These are phyloP conservation scores for Rhinoderma darwinii DNA, from an alignment of 2,113 vertebrate species.

Conservation along the genomic window DNA sequence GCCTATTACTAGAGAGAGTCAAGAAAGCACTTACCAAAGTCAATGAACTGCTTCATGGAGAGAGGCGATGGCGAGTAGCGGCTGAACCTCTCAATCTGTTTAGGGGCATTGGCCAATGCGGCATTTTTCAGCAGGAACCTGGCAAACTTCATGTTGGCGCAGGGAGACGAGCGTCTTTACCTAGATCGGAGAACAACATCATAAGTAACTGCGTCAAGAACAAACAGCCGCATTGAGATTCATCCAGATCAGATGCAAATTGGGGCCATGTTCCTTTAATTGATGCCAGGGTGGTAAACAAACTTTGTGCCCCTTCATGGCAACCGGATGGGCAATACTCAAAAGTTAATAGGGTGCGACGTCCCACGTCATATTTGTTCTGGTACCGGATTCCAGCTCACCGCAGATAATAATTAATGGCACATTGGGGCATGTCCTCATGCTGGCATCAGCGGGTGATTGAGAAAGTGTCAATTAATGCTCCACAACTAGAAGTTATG, in stretches of 20 bases:
- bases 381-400: neutral
- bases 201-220: neutral
- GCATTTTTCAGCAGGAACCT: slow-evolving; percentile 82
- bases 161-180: neutral
- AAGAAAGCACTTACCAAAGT: slow-evolving; percentile 84
- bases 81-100: slow-evolving; percentile 82
- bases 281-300: neutral
- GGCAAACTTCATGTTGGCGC: slow-evolving; percentile 83
- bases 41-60: slow-evolving; percentile 95
- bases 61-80: slow-evolving; percentile 93
- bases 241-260: no score
- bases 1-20: neutral
- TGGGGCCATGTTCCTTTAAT: no score
- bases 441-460: neutral
- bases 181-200: neutral
- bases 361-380: neutral
- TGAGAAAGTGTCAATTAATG: neutral
- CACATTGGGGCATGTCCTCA: neutral
- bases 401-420: neutral
- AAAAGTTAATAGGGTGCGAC: neutral
- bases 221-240: neutral
- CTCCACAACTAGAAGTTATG: neutral
- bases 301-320: no score
- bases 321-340: neutral
- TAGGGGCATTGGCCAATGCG: slow-evolving; percentile 72